Conservation (phyloP, 2,888 invertebrate species). For the Torymus aiolomorphi region DNA sequence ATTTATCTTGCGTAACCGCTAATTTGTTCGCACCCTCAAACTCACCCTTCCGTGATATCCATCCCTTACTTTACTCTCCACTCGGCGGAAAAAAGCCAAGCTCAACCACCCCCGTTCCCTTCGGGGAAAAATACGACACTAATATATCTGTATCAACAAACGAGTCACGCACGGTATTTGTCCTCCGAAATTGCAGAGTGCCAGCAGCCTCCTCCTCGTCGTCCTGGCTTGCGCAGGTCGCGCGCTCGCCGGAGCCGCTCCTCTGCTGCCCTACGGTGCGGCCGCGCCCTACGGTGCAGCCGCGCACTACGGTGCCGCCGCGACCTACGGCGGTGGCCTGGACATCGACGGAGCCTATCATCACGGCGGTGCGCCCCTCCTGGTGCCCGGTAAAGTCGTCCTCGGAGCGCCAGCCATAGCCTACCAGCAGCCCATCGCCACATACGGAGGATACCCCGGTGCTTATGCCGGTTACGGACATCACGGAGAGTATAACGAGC, state of each 20-base stretch:
- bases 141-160: no score
- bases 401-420: constrained; percentile 24
- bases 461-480: constrained; percentile 22
- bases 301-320: constrained; percentile 36
- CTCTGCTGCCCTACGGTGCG: constrained; percentile 45
- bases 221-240: constrained; percentile 32
- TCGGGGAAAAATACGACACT: no score
- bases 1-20: no score
- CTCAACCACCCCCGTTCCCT: no score
- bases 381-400: constrained; percentile 28
- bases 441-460: constrained; percentile 31
- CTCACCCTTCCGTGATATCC: no score
- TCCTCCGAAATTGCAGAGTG: constrained; percentile 41
- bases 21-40: no score
- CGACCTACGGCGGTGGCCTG: neutral
- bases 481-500: constrained; percentile 16
- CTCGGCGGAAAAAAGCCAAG: no score
- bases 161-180: no score
- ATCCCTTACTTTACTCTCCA: no score
- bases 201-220: constrained; percentile 21
- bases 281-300: neutral
- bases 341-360: constrained; percentile 39
- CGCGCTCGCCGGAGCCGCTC: constrained; percentile 32
- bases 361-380: neutral
- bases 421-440: constrained; percentile 24